These are phyloP conservation scores for Sphaerophoria rueppellii DNA, from an alignment of 2,888 invertebrate species.

Conservation along the genomic window DNA sequence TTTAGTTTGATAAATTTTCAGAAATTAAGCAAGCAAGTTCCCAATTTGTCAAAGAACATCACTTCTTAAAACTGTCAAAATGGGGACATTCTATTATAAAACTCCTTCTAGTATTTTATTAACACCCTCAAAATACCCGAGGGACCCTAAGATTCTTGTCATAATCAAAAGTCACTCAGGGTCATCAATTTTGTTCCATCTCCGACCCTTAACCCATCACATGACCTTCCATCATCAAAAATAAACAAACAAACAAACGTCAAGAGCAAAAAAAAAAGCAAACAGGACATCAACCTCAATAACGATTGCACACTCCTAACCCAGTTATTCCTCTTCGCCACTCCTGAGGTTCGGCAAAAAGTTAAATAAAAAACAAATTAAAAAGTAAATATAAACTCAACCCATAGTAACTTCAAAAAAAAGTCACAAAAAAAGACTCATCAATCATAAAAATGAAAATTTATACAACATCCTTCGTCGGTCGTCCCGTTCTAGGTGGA, in stretches of 20 bases:
- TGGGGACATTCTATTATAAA: no score
- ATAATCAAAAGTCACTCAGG: constrained; percentile 22
- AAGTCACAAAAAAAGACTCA: constrained; percentile 39
- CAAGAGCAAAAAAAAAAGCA: neutral
- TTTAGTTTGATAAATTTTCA: no score
- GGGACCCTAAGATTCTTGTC: neutral
- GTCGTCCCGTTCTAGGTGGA: no score
- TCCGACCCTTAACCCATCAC: constrained; percentile 12
- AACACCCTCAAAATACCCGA: neutral
- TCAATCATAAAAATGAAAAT: constrained; percentile 52
- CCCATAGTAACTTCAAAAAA: constrained; percentile 13
- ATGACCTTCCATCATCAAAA: constrained; percentile 31
- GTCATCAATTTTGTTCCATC: constrained; percentile 17
- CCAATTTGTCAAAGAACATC: no score
- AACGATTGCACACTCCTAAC: constrained; percentile 41
- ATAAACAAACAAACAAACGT: constrained; percentile 12
- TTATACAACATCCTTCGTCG: constrained; percentile 27
- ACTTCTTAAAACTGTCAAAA: no score
- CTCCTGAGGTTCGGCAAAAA: neutral
- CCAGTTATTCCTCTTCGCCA: constrained; percentile 35
- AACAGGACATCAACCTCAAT: constrained; percentile 22
- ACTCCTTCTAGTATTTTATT: neutral
- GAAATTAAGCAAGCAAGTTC: no score
- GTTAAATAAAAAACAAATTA: constrained; percentile 36
- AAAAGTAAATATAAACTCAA: constrained; percentile 40